Conservation (phyloP, 1,140 invertebrate species). For the Cephus cinctus region DNA sequence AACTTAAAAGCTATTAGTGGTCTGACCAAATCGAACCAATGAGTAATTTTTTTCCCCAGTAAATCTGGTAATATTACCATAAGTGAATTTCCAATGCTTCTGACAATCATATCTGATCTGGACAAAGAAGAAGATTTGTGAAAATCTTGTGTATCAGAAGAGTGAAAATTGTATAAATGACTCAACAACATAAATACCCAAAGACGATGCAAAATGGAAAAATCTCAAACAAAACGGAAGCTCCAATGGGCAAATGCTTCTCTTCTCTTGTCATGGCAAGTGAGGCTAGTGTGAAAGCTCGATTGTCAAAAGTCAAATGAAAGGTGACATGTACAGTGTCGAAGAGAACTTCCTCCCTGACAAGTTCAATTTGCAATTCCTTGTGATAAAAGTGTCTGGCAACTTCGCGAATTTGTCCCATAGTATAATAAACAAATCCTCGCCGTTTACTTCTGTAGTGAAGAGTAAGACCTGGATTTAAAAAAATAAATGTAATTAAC, state of each 20-base stretch:
- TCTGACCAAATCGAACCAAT: conserved; percentile 86
- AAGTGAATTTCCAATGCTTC: conserved; percentile 88
- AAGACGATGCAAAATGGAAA: conserved; percentile 98
- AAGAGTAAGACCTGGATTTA: conserved; percentile 73
- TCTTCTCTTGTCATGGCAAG: conserved; percentile 81
- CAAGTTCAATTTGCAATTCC: conserved; percentile 86
- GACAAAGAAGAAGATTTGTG: conserved; percentile 39
- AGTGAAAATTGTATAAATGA: conserved; percentile 1
- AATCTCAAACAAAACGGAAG: conserved; percentile 90
- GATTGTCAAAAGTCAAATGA: conserved; percentile 91
- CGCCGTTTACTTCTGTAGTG: conserved; percentile 91
- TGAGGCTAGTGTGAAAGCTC: conserved; percentile 78
- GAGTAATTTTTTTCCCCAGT: conserved; percentile 83
- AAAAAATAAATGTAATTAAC: background rate
- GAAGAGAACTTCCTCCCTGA: conserved; percentile 81
- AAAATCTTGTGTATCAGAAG: conserved; percentile 1
- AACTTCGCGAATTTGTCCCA: conserved; percentile 93
- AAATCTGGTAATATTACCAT: conserved; percentile 86
- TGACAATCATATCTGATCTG: conserved; percentile 86
- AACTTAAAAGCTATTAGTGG: conserved; percentile 94
- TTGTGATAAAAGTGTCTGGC: conserved; percentile 91
- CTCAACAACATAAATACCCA: conserved; percentile 61
- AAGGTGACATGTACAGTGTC: conserved; percentile 94
- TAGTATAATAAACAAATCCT: conserved; percentile 94
- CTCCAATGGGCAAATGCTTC: conserved; percentile 82